Evolutionary conservation across 2,113 vertebrate genomes (phyloP).

Genomic region (Malurus alboscapulatus): DNA sequence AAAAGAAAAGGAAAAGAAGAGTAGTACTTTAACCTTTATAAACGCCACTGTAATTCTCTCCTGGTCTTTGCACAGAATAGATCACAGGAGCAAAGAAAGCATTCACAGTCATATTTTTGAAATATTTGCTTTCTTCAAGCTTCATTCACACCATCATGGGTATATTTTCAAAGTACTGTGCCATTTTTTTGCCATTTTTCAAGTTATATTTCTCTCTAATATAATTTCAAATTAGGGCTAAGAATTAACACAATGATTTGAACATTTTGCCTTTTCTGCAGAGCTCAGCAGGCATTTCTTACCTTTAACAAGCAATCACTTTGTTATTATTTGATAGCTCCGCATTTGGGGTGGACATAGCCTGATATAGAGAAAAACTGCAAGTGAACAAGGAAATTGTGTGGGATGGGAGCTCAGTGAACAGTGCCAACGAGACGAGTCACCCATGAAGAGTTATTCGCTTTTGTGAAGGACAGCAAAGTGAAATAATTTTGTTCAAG

Average conservation of each 20-base stretch:
- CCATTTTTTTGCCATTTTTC: background rate
- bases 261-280: background rate
- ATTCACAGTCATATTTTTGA: background rate
- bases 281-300: background rate
- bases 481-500: background rate
- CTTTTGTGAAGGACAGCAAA: background rate
- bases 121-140: background rate
- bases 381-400: background rate
- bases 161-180: background rate
- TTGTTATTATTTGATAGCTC: background rate
- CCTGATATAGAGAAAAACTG: background rate
- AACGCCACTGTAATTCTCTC: background rate
- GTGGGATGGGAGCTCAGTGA: background rate
- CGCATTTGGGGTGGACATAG: background rate
- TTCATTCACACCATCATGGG: background rate
- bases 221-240: background rate
- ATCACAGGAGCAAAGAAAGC: background rate
- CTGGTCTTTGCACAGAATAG: background rate
- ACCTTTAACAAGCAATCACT: background rate
- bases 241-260: background rate
- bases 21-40: background rate
- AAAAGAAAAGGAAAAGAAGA: background rate
- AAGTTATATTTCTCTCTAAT: background rate
- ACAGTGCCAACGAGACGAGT: accelerated
- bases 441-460: background rate